Base-by-base conservation (phyloP, 2,797 vertebrate genomes). In the Odontamblyopus lacepedii region DNA sequence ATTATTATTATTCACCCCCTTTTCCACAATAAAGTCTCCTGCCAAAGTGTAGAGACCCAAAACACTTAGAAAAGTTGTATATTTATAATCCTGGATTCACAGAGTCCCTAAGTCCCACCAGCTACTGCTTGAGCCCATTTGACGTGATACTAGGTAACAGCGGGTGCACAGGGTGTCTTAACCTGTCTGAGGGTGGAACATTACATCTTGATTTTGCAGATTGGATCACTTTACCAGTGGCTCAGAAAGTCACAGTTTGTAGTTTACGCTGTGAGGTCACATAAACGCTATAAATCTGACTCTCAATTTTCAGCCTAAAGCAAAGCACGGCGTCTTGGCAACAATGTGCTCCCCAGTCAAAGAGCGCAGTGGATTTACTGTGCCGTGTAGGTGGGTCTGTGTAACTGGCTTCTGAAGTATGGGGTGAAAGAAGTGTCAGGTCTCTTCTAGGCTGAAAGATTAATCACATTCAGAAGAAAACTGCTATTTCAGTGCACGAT, bases 201-300 rank as follows among this genome's bases (percentile, higher is more conserved):
- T 18, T 69, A 74, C 74, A 41, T 80, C 73, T 73, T 81, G 70
- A 83, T 72, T 71, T 41, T 63, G 74, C 38, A 63, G 78, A 79
- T 51, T 38, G 6, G 41, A 57, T 23, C 72, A 70, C 44, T 71
- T 84, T 78, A 83, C 83, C 88, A 84, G 86, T 84, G 69, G 18
- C 77, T 70, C 67, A 51, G 63, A 87, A 85, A 91, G 78, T 90
- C 88, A 85, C 51, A 70, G 79, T 74, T 77, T 69, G 84, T 88
- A 86, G 64, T 48, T 77, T 74, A 78, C 59, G 8, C 77, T 65
- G 79, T 82, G 86, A 91, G 87, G 83, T 92, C 86, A 87, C 84
- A 91, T 89, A 87, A 90, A 91, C 79, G 87, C 83, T 91, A 89
- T 89, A 91, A 92, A 91, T 91, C 83, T 87, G 77, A 77, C 77